A percentile compares a stretch with the other conserved stretches of the same genome.
Evolutionary conservation across 1,140 invertebrate genomes (phyloP).

Genomic region (Drosophila tani): DNA sequence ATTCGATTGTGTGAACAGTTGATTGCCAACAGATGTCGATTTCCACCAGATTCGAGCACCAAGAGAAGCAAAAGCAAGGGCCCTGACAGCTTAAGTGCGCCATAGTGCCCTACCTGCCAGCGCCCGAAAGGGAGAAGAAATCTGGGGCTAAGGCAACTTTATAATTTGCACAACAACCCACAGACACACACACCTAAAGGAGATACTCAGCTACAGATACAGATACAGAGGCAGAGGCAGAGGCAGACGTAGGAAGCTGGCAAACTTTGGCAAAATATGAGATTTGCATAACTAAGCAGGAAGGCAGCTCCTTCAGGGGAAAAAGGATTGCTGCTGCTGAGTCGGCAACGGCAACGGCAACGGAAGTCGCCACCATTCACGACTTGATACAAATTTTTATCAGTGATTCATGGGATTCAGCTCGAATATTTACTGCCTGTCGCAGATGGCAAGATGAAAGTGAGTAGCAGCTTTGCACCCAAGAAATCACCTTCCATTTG

Average conservation of each 20-base stretch:
- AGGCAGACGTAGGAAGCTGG: conserved; percentile 16
- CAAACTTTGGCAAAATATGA: conserved; percentile 66
- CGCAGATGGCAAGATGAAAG: not conserved
- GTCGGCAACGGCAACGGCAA: conserved; percentile 9
- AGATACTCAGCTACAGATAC: conserved; percentile 4
- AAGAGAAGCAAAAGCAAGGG: not conserved
- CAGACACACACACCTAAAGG: not conserved
- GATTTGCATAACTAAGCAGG: conserved; percentile 70
- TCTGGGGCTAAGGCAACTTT: conserved; percentile 45
- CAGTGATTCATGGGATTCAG: conserved; percentile 31
- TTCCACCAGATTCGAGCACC: not conserved
- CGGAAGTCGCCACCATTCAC: conserved; percentile 32
- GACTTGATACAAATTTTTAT: conserved; percentile 33
- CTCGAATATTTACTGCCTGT: conserved; percentile 24
- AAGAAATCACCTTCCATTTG: not conserved
- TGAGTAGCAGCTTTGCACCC: not conserved
- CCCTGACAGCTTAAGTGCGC: conserved; percentile 14
- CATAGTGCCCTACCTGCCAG: conserved; percentile 2
- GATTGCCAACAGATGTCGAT: conserved; percentile 49
- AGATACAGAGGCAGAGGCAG: too few relatives aligned
- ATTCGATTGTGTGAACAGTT: conserved; percentile 39
- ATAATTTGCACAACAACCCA: conserved; percentile 48
- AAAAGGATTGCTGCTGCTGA: not conserved
- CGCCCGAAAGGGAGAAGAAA: conserved; percentile 3
- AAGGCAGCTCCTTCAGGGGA: not conserved